Base-by-base conservation (phyloP, 2,888 invertebrate genomes). In the Nomada fabriciana region DNA sequence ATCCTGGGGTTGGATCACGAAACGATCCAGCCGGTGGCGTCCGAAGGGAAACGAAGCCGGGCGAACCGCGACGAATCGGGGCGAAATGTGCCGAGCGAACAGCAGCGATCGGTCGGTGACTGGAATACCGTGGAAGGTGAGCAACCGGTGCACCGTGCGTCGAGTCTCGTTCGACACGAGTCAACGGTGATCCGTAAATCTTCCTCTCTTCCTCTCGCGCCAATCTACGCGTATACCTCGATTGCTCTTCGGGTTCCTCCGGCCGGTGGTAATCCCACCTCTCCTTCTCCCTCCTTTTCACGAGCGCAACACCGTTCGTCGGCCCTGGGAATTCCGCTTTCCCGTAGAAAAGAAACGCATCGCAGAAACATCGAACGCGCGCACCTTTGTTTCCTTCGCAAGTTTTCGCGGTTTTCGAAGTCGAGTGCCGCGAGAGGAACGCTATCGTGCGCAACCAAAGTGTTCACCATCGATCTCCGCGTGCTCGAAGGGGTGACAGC, bases 281-380 rank as follows among this genome's bases (percentile, higher is more conserved):
- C 10, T 29, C 50, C 15, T 60, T 61, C 81, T 60, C 55, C 68
- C 65, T 71, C 82, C 67, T 61, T 53, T 53, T 63, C 47, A 52
- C 82, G 36, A 59, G 53, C 70, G 65, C 61, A 68, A 67, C 83
- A 72, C 78, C 83, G 83, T 79, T 83, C 83, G 52, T 55, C 75
- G 68, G 61, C 72, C 59, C 79, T 78, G 83, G 75, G 74, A 83
- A 83, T 83, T 83, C 75, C 68, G 83, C 83, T 83, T 83, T 83
- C 83, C 76, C 83, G 60, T 79, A 74, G 83, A 79, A 79, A 83
- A 83, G 83, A 83, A 83, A 83, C 78, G 83, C 70, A 60, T 23
- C 79, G 83, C 83, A 79, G 84, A 83, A 83, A 72, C 79, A 53
- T 60, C 74, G 82, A 63, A 64, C 79, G 75, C 25, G 42, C 70